Conservation (phyloP, 2,888 invertebrate species). For the Pterobdella sp. region DNA sequence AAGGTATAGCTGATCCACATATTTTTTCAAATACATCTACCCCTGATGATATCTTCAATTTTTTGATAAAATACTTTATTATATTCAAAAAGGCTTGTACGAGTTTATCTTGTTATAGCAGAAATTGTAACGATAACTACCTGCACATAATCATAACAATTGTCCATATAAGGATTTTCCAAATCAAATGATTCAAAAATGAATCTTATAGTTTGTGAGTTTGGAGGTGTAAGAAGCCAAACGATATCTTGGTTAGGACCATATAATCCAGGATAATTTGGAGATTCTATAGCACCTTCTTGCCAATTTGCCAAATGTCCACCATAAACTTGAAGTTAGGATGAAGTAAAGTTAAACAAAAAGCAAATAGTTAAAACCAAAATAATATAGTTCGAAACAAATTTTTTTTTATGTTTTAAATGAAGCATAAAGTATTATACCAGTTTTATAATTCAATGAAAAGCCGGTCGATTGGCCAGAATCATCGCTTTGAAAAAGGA, state of each 20-base stretch:
- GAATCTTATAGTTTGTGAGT: constrained; percentile 69
- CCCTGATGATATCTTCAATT: too few relatives aligned
- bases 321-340: constrained; percentile 6
- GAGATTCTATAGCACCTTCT: constrained; percentile 46
- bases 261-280: constrained; percentile 77
- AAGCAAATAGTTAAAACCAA: not conserved
- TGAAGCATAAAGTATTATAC: not conserved
- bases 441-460: not conserved
- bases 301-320: constrained; percentile 12
- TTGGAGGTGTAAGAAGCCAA: constrained; percentile 65
- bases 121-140: too few relatives aligned
- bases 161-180: constrained; percentile 49
- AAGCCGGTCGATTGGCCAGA: not conserved
- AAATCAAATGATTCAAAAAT: constrained; percentile 61
- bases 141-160: constrained; percentile 57
- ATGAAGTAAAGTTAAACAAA: not conserved
- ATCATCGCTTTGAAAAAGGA: not conserved
- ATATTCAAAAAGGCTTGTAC: too few relatives aligned
- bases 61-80: too few relatives aligned
- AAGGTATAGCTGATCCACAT: too few relatives aligned
- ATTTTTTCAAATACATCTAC: too few relatives aligned
- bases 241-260: constrained; percentile 73
- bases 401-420: not conserved
- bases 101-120: too few relatives aligned
- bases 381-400: not conserved